Evolutionary conservation across 2,888 invertebrate genomes (phyloP).

Genomic region (Lomographa bimaculata): DNA sequence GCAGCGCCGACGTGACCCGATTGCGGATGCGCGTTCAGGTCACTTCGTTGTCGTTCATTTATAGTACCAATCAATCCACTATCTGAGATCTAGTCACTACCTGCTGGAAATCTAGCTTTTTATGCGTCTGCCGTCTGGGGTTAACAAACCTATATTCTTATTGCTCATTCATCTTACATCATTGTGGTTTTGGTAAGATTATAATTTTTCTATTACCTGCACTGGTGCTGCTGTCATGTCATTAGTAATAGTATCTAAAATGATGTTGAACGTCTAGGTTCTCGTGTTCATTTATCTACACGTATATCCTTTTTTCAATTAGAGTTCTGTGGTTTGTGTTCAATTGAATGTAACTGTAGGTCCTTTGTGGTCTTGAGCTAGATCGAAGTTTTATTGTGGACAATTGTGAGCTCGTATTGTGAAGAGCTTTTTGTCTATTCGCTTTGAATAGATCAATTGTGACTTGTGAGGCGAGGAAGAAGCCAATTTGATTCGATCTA

Average conservation of each 20-base stretch:
- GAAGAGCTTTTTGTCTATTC: conserved; percentile 64
- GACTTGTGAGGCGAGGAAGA: conserved; percentile 63
- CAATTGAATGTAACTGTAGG: conserved; percentile 39
- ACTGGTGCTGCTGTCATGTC: conserved; percentile 48
- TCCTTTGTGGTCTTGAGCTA: conserved; percentile 52
- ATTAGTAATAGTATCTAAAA: conserved; percentile 56
- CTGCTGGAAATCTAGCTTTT: conserved; percentile 77
- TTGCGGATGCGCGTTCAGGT: conserved; percentile 61
- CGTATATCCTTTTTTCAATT: conserved; percentile 38
- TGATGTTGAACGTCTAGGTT: conserved; percentile 45
- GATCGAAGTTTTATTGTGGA: conserved; percentile 46
- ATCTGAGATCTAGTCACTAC: conserved; percentile 74
- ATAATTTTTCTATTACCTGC: conserved; percentile 63
- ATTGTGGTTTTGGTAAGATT: conserved; percentile 68
- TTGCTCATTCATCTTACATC: conserved; percentile 82
- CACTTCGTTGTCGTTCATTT: conserved; percentile 70
- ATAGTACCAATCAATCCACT: conserved; percentile 79
- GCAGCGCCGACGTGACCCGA: conserved; percentile 65
- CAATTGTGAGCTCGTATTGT: conserved; percentile 64
- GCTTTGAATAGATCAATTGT: conserved; percentile 67
- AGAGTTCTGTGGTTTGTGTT: conserved; percentile 35
- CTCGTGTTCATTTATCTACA: conserved; percentile 42
- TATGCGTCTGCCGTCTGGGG: conserved; percentile 77
- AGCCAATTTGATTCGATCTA: conserved; percentile 56
- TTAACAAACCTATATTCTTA: conserved; percentile 76